Evolutionary conservation across 1,140 invertebrate genomes (phyloP).

Genomic region (Megalonaias nervosa): DNA sequence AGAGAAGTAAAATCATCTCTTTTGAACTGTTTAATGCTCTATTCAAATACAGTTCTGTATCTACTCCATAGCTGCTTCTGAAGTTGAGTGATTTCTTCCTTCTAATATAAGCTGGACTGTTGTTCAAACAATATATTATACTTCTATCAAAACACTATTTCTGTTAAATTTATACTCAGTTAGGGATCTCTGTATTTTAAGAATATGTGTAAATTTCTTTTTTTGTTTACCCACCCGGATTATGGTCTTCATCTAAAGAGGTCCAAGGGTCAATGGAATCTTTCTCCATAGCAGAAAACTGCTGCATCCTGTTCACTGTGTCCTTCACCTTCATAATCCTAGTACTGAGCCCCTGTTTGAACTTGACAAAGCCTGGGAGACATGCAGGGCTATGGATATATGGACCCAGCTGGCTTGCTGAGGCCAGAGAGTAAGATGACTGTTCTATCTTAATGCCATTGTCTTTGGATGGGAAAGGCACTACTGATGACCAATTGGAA

Average conservation of each 20-base stretch:
- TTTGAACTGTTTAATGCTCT: too few relatives aligned
- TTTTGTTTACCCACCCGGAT: background rate
- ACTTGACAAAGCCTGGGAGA: conserved; percentile 61
- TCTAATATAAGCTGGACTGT: too few relatives aligned
- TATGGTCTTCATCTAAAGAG: background rate
- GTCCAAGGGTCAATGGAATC: conserved; percentile 8
- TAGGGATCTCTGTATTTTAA: too few relatives aligned
- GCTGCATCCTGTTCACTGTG: conserved; percentile 2
- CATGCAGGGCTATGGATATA: conserved; percentile 50
- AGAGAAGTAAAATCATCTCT: too few relatives aligned
- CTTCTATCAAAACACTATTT: too few relatives aligned
- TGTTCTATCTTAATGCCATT: conserved; percentile 49
- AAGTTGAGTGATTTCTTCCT: too few relatives aligned
- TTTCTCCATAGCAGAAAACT: too few relatives aligned
- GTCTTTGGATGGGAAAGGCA: conserved; percentile 48
- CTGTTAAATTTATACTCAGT: too few relatives aligned
- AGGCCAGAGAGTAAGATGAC: conserved; percentile 62
- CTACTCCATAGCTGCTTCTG: too few relatives aligned
- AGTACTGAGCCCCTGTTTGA: conserved; percentile 68
- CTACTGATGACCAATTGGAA: conserved; percentile 68
- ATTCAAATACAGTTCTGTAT: too few relatives aligned
- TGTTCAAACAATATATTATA: too few relatives aligned
- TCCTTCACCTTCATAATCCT: conserved; percentile 69
- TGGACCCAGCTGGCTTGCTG: conserved; percentile 52
- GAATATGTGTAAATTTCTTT: too few relatives aligned